These are phyloP conservation scores for Periphyllus acericola DNA, from an alignment of 2,888 invertebrate species.

Conservation along the genomic window DNA sequence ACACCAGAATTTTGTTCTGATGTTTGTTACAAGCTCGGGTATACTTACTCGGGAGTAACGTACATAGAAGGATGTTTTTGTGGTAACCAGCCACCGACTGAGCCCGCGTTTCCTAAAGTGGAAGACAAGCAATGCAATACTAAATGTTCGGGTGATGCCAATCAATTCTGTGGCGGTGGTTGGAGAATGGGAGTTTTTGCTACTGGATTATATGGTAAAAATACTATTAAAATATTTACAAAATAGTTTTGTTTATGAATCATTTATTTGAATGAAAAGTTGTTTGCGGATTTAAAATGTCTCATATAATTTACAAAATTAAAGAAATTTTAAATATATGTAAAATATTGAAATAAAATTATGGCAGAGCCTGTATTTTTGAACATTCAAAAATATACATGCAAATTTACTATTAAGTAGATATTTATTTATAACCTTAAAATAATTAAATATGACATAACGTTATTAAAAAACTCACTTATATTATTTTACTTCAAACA, in stretches of 20 bases:
- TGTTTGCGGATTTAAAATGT: too few species aligned
- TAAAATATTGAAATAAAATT: too few species aligned
- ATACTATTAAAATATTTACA: neutral
- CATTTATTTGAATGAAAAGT: too few species aligned
- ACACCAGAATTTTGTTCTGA: constrained; percentile 64
- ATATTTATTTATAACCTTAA: too few species aligned
- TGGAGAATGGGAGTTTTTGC: constrained; percentile 64
- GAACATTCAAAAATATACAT: too few species aligned
- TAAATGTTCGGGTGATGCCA: constrained; percentile 63
- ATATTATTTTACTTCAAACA: too few species aligned
- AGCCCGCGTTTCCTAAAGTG: constrained; percentile 30
- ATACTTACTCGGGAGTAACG: constrained; percentile 63
- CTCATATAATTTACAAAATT: too few species aligned
- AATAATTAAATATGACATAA: too few species aligned
- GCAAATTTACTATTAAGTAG: too few species aligned
- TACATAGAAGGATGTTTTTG: constrained; percentile 64
- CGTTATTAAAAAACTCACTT: too few species aligned
- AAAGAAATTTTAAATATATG: too few species aligned
- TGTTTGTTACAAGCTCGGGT: constrained; percentile 64
- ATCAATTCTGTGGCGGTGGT: constrained; percentile 64
- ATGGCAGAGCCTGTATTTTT: too few species aligned
- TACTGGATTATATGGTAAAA: constrained; percentile 63
- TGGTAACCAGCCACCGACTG: constrained; percentile 61
- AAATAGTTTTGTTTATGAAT: neutral
- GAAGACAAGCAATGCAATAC: constrained; percentile 64